Evolutionary conservation across 2,797 vertebrate species (phyloP), one percentile per base, ranked within the genome.

Genomic region (Craterocephalus amniculus): DNA sequence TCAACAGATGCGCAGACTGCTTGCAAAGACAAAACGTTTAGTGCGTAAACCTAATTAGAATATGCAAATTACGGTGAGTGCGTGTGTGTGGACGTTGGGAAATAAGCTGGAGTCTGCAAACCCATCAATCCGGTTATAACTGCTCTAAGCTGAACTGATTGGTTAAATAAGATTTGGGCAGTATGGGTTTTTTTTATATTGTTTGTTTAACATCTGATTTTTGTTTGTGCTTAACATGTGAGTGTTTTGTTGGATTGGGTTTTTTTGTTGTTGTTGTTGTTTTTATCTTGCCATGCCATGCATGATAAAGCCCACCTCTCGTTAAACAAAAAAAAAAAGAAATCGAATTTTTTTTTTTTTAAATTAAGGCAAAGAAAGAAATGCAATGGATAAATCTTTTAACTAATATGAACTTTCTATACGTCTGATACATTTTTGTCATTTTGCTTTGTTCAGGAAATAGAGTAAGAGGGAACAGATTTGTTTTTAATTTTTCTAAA

Each of bases 1-100:
- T 89, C 84, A 89, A 85, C 90, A 92, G 90, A 89, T 86, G 89
- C 78, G 58, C 83, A 83, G 82, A 77, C 67, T 67, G 76, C 52
- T 67, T 32, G 27, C 66, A 73, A 83, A 87, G 70, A 89, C 83
- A 88, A 89, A 90, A 90, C 83, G 74, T 83, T 87, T 58, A 62
- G 63, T 75, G 78, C 63, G 55, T 12, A 80, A 85, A 74, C 80
- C 79, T 84, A 86, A 93, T 91, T 91, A 87, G 83, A 90, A 92
- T 91, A 91, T 92, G 90, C 86, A 92, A 91, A 93, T 91, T 6
- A 62, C 31, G 0, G 20, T 8, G 8, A 0, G 36, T 20, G 57
- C 4, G 67, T 35, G 40, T 70, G 40, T 51, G 14, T 24, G 6
- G 81, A 78, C 78, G 80, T 73, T 81, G 16, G 38, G 73, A 45